Evolutionary conservation across 1,140 invertebrate species (phyloP).

Genomic region (Phymastichus coffea): DNA sequence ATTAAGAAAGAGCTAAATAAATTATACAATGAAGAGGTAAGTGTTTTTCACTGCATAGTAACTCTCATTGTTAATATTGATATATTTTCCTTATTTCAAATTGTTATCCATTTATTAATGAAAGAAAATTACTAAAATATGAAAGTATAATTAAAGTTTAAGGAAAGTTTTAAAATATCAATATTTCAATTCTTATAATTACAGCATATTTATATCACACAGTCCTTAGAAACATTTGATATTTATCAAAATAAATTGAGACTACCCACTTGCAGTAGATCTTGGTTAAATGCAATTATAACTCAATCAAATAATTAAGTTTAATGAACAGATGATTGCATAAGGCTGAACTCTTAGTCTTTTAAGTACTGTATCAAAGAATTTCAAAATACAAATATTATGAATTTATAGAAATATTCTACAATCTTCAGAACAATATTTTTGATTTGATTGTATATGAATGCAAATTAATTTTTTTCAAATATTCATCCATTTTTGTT

Average conservation of each 20-base stretch:
- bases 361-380: slow-evolving; percentile 2
- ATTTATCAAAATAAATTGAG: slow-evolving; percentile 4
- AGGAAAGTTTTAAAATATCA: slow-evolving; percentile 33
- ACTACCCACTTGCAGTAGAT: background rate
- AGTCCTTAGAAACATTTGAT: slow-evolving; percentile 4
- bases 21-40: slow-evolving; percentile 97
- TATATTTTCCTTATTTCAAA: background rate
- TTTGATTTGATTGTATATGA: no score
- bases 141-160: background rate
- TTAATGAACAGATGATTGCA: slow-evolving; percentile 27
- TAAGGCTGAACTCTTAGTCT: slow-evolving; percentile 25
- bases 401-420: background rate
- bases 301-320: slow-evolving; percentile 38
- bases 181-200: slow-evolving; percentile 28
- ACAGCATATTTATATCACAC: background rate
- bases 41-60: slow-evolving; percentile 38
- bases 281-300: slow-evolving; percentile 33
- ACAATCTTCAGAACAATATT: background rate
- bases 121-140: slow-evolving; percentile 5
- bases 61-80: background rate
- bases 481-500: no score
- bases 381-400: slow-evolving; percentile 12
- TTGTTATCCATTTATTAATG: background rate
- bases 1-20: slow-evolving; percentile 94
- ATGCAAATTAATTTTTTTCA: no score